Conservation (phyloP, 2,113 vertebrate genomes). For the Blennius ocellaris region DNA sequence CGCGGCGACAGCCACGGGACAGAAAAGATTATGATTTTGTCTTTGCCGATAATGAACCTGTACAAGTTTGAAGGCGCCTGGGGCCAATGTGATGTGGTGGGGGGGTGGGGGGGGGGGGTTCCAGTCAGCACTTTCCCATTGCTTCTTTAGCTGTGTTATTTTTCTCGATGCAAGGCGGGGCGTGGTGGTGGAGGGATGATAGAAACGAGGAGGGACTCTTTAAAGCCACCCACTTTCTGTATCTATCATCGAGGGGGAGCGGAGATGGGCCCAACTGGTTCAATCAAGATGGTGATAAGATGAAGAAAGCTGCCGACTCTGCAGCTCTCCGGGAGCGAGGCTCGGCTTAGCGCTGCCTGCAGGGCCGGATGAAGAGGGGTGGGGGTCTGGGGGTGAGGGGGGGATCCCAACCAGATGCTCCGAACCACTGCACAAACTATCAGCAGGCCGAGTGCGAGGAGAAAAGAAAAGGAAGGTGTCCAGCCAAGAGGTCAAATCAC, state of each 20-base stretch:
- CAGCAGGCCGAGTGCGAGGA: background rate
- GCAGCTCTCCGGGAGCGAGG: slow-evolving; percentile 64
- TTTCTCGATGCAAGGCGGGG: no score
- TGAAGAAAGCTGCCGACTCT: slow-evolving; percentile 70
- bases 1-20: slow-evolving; percentile 61
- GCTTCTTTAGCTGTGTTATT: background rate
- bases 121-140: slow-evolving; percentile 69
- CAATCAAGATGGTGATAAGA: slow-evolving; percentile 78
- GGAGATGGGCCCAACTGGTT: slow-evolving; percentile 58
- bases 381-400: background rate
- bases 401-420: slow-evolving; percentile 15
- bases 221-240: slow-evolving; percentile 69
- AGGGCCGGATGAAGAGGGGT: slow-evolving; percentile 31
- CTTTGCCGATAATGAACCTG: slow-evolving; percentile 71
- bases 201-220: slow-evolving; percentile 43
- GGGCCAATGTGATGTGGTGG: slow-evolving; percentile 40
- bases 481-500: slow-evolving; percentile 64
- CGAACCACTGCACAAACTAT: slow-evolving; percentile 58
- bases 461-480: slow-evolving; percentile 33
- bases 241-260: slow-evolving; percentile 64
- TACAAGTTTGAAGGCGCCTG: slow-evolving; percentile 45
- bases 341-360: slow-evolving; percentile 57
- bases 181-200: background rate
- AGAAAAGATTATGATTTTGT: slow-evolving; percentile 66
- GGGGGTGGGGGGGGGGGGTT: background rate